phyloP scores from a whole-genome alignment of 1,140 invertebrate genomes.

The Drosophila ironensis region DNA sequence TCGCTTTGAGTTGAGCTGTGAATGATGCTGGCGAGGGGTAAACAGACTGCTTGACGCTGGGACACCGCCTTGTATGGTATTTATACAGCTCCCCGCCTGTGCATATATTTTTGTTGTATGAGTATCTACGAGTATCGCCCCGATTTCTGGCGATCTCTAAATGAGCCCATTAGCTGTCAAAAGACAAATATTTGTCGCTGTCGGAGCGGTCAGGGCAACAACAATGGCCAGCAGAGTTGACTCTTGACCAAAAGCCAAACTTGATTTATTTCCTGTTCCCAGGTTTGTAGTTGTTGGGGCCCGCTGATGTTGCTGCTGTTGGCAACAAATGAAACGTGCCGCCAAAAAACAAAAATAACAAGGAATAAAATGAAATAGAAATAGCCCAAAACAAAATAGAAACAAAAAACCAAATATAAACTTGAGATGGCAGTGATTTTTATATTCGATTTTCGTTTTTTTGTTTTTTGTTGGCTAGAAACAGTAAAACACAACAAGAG shows the following conservation, averaged over 20 bases:
- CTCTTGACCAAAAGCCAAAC: slow-evolving; percentile 64
- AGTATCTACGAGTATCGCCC: not conserved
- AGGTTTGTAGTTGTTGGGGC: slow-evolving; percentile 7
- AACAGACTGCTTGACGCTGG: slow-evolving; percentile 71
- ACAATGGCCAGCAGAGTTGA: slow-evolving; percentile 5
- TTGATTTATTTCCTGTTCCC: slow-evolving; percentile 75
- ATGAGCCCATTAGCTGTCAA: slow-evolving; percentile 77
- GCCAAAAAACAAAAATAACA: slow-evolving; percentile 16
- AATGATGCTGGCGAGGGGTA: slow-evolving; percentile 11
- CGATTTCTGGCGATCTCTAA: slow-evolving; percentile 42
- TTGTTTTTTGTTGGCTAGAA: slow-evolving; percentile 18
- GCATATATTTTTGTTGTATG: not conserved
- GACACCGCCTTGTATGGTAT: not conserved
- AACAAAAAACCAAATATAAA: slow-evolving; percentile 31
- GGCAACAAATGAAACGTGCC: slow-evolving; percentile 66
- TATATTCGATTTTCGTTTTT: slow-evolving; percentile 1
- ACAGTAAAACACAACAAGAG: slow-evolving; percentile 13
- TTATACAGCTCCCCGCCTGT: slow-evolving; percentile 12
- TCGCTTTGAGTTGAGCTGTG: not conserved
- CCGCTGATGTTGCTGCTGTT: slow-evolving; percentile 19
- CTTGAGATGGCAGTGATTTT: slow-evolving; percentile 34
- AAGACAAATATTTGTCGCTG: slow-evolving; percentile 74
- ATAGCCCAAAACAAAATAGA: slow-evolving; percentile 26
- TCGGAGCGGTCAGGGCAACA: slow-evolving; percentile 37
- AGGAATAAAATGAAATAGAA: slow-evolving; percentile 8